Percentiles rank a stretch among this genome's conserved stretches.
Conservation (phyloP, 1,140 invertebrate species). For the Euglossa dilemma region DNA sequence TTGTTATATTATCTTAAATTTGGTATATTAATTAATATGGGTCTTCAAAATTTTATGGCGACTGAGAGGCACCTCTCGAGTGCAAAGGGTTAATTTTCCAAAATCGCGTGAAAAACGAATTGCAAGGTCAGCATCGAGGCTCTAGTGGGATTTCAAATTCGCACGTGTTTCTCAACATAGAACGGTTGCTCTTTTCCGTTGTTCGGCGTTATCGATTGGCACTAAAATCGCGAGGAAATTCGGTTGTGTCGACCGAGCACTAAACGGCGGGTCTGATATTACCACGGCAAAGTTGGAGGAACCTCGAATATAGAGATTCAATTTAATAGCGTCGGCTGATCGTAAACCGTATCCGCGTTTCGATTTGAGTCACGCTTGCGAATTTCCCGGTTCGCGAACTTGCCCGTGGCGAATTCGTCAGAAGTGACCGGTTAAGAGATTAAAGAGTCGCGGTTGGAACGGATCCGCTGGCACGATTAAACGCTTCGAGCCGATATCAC, state of each 20-base stretch:
- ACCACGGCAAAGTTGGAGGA: slow-evolving; percentile 43
- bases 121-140: too few relatives aligned
- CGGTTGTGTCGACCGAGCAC: slow-evolving; percentile 3
- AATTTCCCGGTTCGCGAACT: slow-evolving; percentile 49
- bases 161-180: background rate
- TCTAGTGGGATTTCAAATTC: too few relatives aligned
- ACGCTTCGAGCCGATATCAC: slow-evolving; percentile 11
- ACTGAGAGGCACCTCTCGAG: too few relatives aligned
- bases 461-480: slow-evolving; percentile 48
- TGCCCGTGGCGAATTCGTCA: slow-evolving; percentile 38
- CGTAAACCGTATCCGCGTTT: slow-evolving; percentile 58
- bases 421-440: slow-evolving; percentile 49
- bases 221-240: slow-evolving; percentile 29
- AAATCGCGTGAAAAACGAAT: too few relatives aligned
- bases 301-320: slow-evolving; percentile 56
- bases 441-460: slow-evolving; percentile 42
- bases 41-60: too few relatives aligned
- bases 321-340: slow-evolving; percentile 55
- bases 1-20: too few relatives aligned
- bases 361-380: slow-evolving; percentile 56
- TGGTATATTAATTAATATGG: too few relatives aligned
- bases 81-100: too few relatives aligned
- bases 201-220: background rate
- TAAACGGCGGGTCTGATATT: slow-evolving; percentile 45
- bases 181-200: background rate